Conservation (phyloP, 2,113 vertebrate species). For the Actenoides hombroni region DNA sequence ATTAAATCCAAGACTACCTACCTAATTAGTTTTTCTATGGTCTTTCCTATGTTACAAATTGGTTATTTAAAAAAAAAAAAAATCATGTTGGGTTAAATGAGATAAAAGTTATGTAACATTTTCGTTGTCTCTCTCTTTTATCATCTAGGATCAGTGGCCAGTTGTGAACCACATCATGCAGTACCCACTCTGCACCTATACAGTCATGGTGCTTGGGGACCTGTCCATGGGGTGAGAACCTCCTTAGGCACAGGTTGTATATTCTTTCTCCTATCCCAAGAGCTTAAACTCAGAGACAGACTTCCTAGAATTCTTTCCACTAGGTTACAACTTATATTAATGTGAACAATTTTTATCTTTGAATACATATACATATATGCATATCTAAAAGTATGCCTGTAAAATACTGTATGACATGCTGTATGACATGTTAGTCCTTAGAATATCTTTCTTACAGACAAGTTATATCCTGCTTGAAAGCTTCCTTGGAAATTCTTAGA, state of each 20-base stretch:
- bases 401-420: background rate
- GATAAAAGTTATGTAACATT: background rate
- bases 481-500: background rate
- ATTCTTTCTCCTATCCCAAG: background rate
- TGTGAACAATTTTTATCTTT: background rate
- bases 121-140: background rate
- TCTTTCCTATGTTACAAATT: background rate
- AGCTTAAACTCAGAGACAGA: background rate
- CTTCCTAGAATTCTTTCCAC: background rate
- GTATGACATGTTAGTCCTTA: background rate
- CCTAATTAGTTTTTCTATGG: background rate
- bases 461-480: background rate
- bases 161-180: accelerated
- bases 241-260: accelerated
- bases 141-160: background rate
- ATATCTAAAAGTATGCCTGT: background rate
- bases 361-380: background rate
- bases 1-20: background rate
- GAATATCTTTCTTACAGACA: background rate
- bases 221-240: background rate
- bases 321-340: background rate
- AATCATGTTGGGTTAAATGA: background rate
- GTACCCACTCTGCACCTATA: background rate
- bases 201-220: background rate
- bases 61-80: background rate